These are phyloP conservation scores for Cephus cinctus DNA, from an alignment of 1,140 invertebrate genomes.

Conservation along the genomic window DNA sequence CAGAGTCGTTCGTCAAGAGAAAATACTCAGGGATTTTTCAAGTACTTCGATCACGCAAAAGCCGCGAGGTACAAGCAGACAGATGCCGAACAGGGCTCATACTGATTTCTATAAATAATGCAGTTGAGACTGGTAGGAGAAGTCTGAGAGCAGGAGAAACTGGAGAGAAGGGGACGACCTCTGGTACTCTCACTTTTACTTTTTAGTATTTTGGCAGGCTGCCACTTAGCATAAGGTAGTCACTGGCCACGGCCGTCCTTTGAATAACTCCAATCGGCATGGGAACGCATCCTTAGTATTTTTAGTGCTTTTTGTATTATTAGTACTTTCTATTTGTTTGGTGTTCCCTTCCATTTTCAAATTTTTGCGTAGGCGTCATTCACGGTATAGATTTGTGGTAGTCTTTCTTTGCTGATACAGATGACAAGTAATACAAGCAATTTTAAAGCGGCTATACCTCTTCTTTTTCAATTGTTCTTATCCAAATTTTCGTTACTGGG, in stretches of 20 bases:
- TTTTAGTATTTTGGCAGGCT: slow-evolving; percentile 42
- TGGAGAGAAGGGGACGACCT: slow-evolving; percentile 28
- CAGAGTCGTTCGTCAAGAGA: no score
- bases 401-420: no score
- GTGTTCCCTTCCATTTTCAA: not conserved
- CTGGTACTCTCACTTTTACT: slow-evolving; percentile 34
- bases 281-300: no score
- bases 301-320: no score
- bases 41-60: slow-evolving; percentile 32
- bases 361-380: slow-evolving; percentile 23
- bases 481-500: no score
- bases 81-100: slow-evolving; percentile 45
- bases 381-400: no score
- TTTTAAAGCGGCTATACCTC: no score
- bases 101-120: slow-evolving; percentile 57
- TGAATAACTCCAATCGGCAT: no score
- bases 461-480: no score
- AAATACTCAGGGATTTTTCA: slow-evolving; percentile 2
- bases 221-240: slow-evolving; percentile 23
- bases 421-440: no score
- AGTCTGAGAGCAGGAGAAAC: slow-evolving; percentile 30
- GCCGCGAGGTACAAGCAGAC: slow-evolving; percentile 37
- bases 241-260: no score
- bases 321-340: not conserved
- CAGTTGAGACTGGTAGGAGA: slow-evolving; percentile 38